These are phyloP conservation scores for Helicolenus hilgendorfi DNA, from an alignment of 2,797 vertebrate species.

Conservation along the genomic window DNA sequence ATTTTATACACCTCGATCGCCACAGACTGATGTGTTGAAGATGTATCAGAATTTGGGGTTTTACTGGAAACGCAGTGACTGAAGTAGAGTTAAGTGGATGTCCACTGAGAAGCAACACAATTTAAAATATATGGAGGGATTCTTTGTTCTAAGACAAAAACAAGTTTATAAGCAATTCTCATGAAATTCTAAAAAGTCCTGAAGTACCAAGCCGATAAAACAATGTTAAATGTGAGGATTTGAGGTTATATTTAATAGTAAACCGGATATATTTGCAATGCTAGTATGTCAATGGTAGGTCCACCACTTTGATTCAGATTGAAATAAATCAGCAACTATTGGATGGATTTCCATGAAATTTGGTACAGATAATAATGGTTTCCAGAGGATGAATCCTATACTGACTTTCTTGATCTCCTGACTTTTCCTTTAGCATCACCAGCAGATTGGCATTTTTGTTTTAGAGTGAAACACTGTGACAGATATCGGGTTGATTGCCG, in stretches of 20 bases:
- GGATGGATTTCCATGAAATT: background rate
- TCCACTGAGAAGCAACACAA: slow-evolving; percentile 24
- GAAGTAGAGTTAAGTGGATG: slow-evolving; percentile 8
- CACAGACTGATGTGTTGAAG: slow-evolving; percentile 41
- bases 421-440: background rate
- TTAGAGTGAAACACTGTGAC: too few relatives aligned
- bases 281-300: background rate
- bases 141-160: background rate
- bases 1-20: slow-evolving; percentile 34
- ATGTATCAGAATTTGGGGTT: slow-evolving; percentile 26
- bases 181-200: background rate
- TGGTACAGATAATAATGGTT: background rate
- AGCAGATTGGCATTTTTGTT: too few relatives aligned
- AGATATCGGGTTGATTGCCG: too few relatives aligned
- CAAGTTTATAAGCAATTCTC: background rate
- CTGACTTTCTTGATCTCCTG: background rate
- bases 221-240: too few relatives aligned
- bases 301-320: too few relatives aligned
- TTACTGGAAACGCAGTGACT: slow-evolving; percentile 76
- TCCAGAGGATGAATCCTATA: background rate
- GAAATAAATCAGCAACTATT: background rate
- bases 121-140: background rate
- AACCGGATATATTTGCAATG: background rate
- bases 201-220: background rate
- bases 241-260: too few relatives aligned